Evolutionary conservation across 2,888 invertebrate species (phyloP).

Genomic region (Psylliodes chrysocephalus): DNA sequence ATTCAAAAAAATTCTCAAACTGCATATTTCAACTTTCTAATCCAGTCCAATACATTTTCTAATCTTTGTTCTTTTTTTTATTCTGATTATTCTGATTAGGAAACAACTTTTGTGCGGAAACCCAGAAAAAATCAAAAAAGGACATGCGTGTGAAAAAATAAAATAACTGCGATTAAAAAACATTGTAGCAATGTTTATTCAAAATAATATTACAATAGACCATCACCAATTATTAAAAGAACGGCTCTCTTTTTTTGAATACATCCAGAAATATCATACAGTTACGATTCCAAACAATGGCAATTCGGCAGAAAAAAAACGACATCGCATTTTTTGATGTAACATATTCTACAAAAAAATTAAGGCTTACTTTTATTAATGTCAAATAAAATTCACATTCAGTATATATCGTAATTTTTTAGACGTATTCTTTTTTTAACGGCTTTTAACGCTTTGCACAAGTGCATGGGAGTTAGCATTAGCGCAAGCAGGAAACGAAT

Average conservation of each 20-base stretch:
- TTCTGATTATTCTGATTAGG: conserved; percentile 28
- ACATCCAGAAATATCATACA: conserved; percentile 22
- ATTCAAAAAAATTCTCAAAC: too few relatives aligned
- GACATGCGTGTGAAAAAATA: conserved; percentile 60
- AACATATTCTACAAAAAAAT: too few relatives aligned
- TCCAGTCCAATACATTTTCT: conserved; percentile 1
- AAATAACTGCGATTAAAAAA: conserved; percentile 61
- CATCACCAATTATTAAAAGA: conserved; percentile 59
- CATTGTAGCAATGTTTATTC: conserved; percentile 64
- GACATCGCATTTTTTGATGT: too few relatives aligned
- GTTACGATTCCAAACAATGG: not conserved
- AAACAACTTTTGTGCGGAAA: conserved; percentile 46
- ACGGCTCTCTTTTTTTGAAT: conserved; percentile 30
- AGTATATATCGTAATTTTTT: too few relatives aligned
- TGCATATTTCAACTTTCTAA: too few relatives aligned
- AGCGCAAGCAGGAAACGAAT: too few relatives aligned
- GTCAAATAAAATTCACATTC: too few relatives aligned
- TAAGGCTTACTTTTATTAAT: too few relatives aligned
- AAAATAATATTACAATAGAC: conserved; percentile 62
- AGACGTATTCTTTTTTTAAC: too few relatives aligned
- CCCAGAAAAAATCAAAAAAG: conserved; percentile 52
- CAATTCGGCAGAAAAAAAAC: not conserved
- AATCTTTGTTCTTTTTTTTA: not conserved
- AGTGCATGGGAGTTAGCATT: too few relatives aligned
- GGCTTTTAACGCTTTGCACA: too few relatives aligned